A percentile compares a stretch with the other conserved stretches of the same genome.
Conservation (phyloP, 2,888 invertebrate species). For the Cheilosia urbana region DNA sequence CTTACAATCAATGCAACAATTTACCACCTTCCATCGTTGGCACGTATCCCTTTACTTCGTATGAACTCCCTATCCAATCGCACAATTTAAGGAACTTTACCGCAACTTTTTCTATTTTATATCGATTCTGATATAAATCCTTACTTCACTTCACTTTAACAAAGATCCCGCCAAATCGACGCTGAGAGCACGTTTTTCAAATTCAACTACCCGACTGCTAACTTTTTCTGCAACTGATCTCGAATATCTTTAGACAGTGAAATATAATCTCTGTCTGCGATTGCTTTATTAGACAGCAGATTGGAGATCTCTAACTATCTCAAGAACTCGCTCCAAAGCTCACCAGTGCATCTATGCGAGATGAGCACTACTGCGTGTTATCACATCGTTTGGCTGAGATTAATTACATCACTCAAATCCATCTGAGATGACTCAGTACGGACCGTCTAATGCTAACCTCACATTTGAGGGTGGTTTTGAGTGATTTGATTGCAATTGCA, state of each 20-base stretch:
- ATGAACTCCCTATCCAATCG: not conserved
- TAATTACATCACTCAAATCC: slow-evolving; percentile 38
- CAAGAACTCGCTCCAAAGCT: slow-evolving; percentile 10
- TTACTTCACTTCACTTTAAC: not conserved
- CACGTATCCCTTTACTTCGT: slow-evolving; percentile 32
- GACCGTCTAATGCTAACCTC: not conserved
- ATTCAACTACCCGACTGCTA: slow-evolving; percentile 33
- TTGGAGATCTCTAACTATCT: slow-evolving; percentile 41
- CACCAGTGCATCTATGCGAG: slow-evolving; percentile 29
- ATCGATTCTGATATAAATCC: not conserved
- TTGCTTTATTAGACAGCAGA: slow-evolving; percentile 2
- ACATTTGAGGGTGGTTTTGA: slow-evolving; percentile 21
- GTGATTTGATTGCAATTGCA: slow-evolving; percentile 19
- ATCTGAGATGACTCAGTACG: slow-evolving; percentile 5
- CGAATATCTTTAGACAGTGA: slow-evolving; percentile 47
- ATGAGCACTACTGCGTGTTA: slow-evolving; percentile 24
- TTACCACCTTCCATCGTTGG: slow-evolving; percentile 58
- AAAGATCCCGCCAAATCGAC: not conserved
- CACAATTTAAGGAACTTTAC: not conserved
- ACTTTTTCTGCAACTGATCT: slow-evolving; percentile 61
- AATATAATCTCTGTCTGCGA: slow-evolving; percentile 58
- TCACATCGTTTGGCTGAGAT: slow-evolving; percentile 15
- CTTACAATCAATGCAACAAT: slow-evolving; percentile 48
- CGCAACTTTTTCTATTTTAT: slow-evolving; percentile 16
- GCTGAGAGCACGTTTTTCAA: not conserved